Evolutionary conservation across 2,888 invertebrate genomes (phyloP).

Genomic region (Drosophila sordidapex): DNA sequence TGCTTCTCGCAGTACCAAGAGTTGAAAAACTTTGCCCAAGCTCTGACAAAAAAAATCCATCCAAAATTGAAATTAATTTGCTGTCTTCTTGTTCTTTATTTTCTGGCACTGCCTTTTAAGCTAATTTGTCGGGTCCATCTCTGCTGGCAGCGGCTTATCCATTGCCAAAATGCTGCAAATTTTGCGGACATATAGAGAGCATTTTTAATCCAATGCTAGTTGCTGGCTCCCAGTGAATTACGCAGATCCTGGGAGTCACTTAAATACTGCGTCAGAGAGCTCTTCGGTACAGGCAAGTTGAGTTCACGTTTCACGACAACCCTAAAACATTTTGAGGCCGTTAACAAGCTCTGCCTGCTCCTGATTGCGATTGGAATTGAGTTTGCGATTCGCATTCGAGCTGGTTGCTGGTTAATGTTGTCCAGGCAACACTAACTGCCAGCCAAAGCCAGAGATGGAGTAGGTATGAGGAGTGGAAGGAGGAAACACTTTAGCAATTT

Average conservation of each 20-base stretch:
- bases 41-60: constrained; percentile 5
- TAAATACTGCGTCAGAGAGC: constrained; percentile 32
- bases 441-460: not conserved
- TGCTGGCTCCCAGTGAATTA: constrained; percentile 9
- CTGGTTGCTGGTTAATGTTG: constrained; percentile 63
- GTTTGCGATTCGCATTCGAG: constrained; percentile 28
- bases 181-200: constrained; percentile 39
- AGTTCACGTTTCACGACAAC: constrained; percentile 17
- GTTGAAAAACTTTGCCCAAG: constrained; percentile 40
- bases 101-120: constrained; percentile 60
- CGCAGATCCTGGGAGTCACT: constrained; percentile 34
- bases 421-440: constrained; percentile 57
- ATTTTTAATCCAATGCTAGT: constrained; percentile 56
- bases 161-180: constrained; percentile 10
- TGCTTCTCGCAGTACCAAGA: constrained; percentile 42
- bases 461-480: not conserved
- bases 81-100: constrained; percentile 37
- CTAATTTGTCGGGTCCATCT: constrained; percentile 64
- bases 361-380: constrained; percentile 29
- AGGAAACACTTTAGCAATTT: constrained; percentile 56
- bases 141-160: constrained; percentile 23
- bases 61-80: constrained; percentile 71
- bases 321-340: constrained; percentile 41
- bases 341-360: constrained; percentile 51
- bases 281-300: constrained; percentile 14